A percentile compares a stretch with the other conserved stretches of the same genome.
phyloP scores from a whole-genome alignment of 2,888 invertebrate species.

The Papilio protenor region DNA sequence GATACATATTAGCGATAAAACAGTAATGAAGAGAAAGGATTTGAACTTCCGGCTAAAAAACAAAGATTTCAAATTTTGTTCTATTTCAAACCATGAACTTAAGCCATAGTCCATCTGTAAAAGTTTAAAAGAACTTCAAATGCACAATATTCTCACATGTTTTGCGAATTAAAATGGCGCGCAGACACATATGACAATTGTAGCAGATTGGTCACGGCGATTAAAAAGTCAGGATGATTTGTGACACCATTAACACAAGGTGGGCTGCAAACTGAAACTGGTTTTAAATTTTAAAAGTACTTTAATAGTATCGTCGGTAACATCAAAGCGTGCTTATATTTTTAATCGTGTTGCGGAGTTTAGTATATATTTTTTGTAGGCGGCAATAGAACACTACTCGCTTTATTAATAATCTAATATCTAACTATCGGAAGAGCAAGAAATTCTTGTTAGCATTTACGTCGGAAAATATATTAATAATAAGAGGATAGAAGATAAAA shows the following conservation, averaged over 20 bases:
- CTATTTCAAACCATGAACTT: not conserved
- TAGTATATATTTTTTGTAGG: not conserved
- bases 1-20: not conserved
- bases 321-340: conserved; percentile 9
- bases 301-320: conserved; percentile 34
- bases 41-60: not conserved
- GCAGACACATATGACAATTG: conserved; percentile 24
- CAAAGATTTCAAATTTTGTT: not conserved
- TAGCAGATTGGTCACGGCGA: conserved; percentile 38
- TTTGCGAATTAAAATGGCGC: not conserved
- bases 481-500: no score
- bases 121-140: not conserved
- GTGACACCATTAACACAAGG: conserved; percentile 49
- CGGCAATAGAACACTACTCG: not conserved
- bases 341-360: not conserved
- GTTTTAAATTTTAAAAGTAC: conserved; percentile 34
- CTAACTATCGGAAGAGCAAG: not conserved
- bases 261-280: conserved; percentile 44
- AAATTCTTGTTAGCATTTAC: not conserved
- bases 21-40: not conserved
- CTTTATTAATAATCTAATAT: not conserved
- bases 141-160: not conserved
- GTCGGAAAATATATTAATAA: no score
- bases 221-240: conserved; percentile 48
- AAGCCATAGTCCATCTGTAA: not conserved